Evolutionary conservation across 1,140 invertebrate species (phyloP), one percentile per base, ranked within the genome.

Genomic region (Dinothrombium tinctorium): DNA sequence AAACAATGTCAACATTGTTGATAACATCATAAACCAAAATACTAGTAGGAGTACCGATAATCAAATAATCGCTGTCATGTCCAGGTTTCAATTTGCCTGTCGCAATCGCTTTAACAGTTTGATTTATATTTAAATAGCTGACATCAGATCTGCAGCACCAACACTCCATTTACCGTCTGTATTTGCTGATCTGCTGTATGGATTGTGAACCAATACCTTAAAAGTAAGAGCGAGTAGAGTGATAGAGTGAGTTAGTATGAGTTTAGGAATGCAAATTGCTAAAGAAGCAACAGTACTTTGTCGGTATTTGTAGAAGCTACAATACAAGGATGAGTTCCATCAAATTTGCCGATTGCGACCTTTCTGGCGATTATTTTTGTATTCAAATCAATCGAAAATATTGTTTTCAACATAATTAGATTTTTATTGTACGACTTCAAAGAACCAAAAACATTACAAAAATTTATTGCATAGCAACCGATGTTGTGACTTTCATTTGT

Each of bases 21-120:
- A 86, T 73, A 12, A 90, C 73, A 60, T 89, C 76, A 59, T 87
- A 90, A 1, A 73, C 83, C 42, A 89, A 62, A n/a, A 92, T 59
- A 55, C 81, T 81, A 1, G 74, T 78, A 14, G 71, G 64, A 19
- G 81, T 87, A 26, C 83, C 83, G 26, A 84, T 71, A 33, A 81
- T 61, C 5, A 92, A 61, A 47, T 78, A 62, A 54, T 89, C 83
- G 57, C 71, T 67, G 21, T 70, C 67, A 32, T 68, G 65, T 32
- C 47, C 47, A 25, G 50, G 48, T 39, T 69, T 62, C 11, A 82
- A 54, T 17, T 57, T 59, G 7, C 78, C 78, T 31, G 74, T 67
- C 42, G 64, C 65, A 17, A 83, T 52, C 20, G 73, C 67, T 26
- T 69, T 71, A 1, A 84, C 68, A 8, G 69, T 65, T 56, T 83